phyloP scores from a whole-genome alignment of 2,113 vertebrate species.

The Ciconia maguari region DNA sequence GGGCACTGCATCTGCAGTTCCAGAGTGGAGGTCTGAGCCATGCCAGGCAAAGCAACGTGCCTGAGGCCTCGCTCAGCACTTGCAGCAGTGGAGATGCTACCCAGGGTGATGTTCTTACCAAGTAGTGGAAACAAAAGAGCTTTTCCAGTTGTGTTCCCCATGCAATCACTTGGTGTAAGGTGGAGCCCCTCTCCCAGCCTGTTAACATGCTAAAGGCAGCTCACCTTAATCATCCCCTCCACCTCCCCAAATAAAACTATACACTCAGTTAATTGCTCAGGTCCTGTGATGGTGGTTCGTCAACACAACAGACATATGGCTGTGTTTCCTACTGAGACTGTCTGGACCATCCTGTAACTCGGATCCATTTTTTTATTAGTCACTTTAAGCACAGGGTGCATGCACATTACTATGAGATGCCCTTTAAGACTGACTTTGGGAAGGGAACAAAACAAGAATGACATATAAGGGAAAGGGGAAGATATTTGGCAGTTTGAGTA shows the following conservation, averaged over 20 bases:
- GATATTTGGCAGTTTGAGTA: background rate
- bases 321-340: background rate
- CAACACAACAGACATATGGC: background rate
- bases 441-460: background rate
- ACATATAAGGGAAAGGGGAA: background rate
- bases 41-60: background rate
- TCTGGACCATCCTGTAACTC: too few relatives aligned
- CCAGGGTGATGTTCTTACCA: background rate
- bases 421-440: background rate
- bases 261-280: background rate
- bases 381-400: background rate
- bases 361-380: background rate
- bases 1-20: background rate
- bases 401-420: background rate
- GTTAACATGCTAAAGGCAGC: background rate
- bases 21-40: background rate
- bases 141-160: background rate
- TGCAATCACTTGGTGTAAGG: rapidly evolving
- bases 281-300: background rate
- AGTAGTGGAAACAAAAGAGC: background rate
- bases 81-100: background rate
- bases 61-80: rapidly evolving
- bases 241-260: background rate
- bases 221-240: background rate
- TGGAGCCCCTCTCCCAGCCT: background rate